A percentile compares a stretch with the other conserved stretches of the same genome.
Evolutionary conservation across 2,888 invertebrate species (phyloP).

Genomic region (Acleris laterana): DNA sequence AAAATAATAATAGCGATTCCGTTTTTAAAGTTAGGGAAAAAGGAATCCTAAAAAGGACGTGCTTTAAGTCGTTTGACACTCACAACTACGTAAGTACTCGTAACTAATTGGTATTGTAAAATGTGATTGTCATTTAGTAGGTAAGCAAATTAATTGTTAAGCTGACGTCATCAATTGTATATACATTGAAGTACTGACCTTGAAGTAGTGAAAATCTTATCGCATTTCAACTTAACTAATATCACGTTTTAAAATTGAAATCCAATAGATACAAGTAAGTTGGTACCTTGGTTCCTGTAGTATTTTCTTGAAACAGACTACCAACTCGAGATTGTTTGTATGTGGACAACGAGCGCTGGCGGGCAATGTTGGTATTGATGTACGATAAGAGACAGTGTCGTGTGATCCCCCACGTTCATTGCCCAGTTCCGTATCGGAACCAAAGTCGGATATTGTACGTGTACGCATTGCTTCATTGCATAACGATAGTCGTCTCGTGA

Average conservation of each 20-base stretch:
- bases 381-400: slow-evolving; percentile 27
- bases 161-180: slow-evolving; percentile 18
- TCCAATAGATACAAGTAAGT: too few relatives aligned
- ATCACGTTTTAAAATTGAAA: too few relatives aligned
- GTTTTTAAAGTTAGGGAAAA: too few relatives aligned
- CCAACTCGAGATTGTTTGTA: not conserved
- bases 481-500: slow-evolving; percentile 76
- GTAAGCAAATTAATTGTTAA: slow-evolving; percentile 30
- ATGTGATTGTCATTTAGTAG: slow-evolving; percentile 17
- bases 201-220: not conserved
- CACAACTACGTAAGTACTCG: slow-evolving; percentile 8
- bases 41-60: too few relatives aligned
- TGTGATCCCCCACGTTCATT: slow-evolving; percentile 44
- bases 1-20: too few relatives aligned
- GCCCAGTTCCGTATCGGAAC: slow-evolving; percentile 56
- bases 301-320: too few relatives aligned
- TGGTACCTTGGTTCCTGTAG: too few relatives aligned
- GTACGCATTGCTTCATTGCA: slow-evolving; percentile 60
- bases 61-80: too few relatives aligned
- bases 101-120: slow-evolving; percentile 10
- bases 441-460: slow-evolving; percentile 54
- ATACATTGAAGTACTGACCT: slow-evolving; percentile 20
- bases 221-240: not conserved
- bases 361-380: not conserved
- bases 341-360: not conserved